Evolutionary conservation across 2,113 vertebrate species (phyloP), one percentile per base, ranked within the genome.

Genomic region (Xerus inauris): DNA sequence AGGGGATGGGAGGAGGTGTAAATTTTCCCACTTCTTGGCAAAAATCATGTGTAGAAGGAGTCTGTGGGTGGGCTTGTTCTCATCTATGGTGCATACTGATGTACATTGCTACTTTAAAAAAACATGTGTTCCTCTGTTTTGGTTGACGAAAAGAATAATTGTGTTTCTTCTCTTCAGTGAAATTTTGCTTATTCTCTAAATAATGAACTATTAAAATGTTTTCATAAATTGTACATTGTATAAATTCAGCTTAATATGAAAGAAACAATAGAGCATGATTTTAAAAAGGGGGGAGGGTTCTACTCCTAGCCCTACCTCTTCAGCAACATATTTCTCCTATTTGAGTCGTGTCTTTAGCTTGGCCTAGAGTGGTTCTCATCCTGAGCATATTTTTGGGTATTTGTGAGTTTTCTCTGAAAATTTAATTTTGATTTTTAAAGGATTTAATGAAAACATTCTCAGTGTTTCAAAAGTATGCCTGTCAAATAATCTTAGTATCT

Each of bases 101-200:
- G 26, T 54, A 38, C 40, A 47, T 92, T 89, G 59, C 30, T 69
- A 62, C 83, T 94, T 94, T 85, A 49, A 22, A 54, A 80, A 64
- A 91, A 75, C 49, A 65, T 35, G 9, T 72, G 32, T 93, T 90
- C 49, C n/a, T 93, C 81, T 94, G 42, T 93, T 96, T 84, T 11
- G 38, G 67, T 59, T 82, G 32, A 62, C 81, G 69, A 79, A 85
- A 80, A 85, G 42, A 96, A 86, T 77, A 59, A 77, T 95, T 82
- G 69, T 91, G 19, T 81, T 92, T 86, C 26, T 81, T 80, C 59
- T 67, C 26, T 65, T 81, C 13, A 54, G n/a, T 89, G 32, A 96
- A 86, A 81, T 67, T 85, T 76, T 81, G 24, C 26, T 83, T 76
- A 47, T 38, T 88, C 13, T 20, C 47, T 80, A 51, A 67, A 87